Evolutionary conservation across 1,140 invertebrate species (phyloP).

Genomic region (Campoletis sonorensis): DNA sequence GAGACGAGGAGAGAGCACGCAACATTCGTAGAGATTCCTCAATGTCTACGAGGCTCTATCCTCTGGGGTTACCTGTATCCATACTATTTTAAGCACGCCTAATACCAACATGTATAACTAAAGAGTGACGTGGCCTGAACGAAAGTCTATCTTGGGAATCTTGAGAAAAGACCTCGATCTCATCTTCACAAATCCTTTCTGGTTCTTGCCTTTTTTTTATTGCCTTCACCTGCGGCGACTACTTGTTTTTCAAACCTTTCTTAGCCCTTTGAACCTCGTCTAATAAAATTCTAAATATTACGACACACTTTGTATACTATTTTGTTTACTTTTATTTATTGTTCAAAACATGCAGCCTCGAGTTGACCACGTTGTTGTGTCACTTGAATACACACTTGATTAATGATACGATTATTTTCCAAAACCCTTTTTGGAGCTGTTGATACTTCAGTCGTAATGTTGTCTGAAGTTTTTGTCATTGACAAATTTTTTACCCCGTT

Average conservation of each 20-base stretch:
- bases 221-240: neutral
- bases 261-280: neutral
- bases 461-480: too few species aligned
- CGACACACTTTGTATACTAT: neutral
- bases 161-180: slow-evolving; percentile 9
- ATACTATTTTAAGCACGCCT: slow-evolving; percentile 20
- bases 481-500: too few species aligned
- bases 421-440: too few species aligned
- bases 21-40: slow-evolving; percentile 45
- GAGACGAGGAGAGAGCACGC: slow-evolving; percentile 15
- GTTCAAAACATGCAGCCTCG: neutral
- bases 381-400: too few species aligned
- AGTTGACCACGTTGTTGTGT: too few species aligned
- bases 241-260: neutral
- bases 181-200: slow-evolving; percentile 5
- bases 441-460: too few species aligned
- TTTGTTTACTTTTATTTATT: neutral
- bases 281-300: neutral
- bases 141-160: slow-evolving; percentile 14
- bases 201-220: slow-evolving; percentile 5
- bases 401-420: too few species aligned
- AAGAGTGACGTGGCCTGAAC: slow-evolving; percentile 50
- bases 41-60: slow-evolving; percentile 50
- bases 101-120: slow-evolving; percentile 53
- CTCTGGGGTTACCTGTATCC: neutral